Evolutionary conservation across 2,888 invertebrate species (phyloP), one percentile per base, ranked within the genome.

Genomic region (Drosophila rellima): DNA sequence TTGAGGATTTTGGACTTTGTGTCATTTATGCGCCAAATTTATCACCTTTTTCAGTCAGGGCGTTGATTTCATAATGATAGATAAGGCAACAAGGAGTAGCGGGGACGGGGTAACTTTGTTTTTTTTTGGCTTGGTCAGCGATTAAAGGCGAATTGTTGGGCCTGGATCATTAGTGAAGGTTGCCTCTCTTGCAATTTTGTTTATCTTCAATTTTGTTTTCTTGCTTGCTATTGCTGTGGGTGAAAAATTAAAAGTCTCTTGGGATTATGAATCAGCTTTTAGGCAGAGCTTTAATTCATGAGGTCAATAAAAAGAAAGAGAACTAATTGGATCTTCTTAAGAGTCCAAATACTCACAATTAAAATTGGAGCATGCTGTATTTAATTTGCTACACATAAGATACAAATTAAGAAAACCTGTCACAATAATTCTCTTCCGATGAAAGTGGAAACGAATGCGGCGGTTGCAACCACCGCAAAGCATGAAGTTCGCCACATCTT

Each of bases 11-110:
- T 73, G 70, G 70, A 70, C 78, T 76, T 76, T 82, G 75, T 76
- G 80, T 75, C 80, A 76, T 82, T 83, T 78, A 75, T 72, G 80
- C 64, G 70, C 52, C 70, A 76, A 78, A 83, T 83, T 74, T 83
- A 84, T 80, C 79, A 82, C 78, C 70, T 72, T 74, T 74, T 73
- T 57, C 47, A 37, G 23, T 40, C 61, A 47, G 56, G 62, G 67
- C 68, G 73, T 78, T 79, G 78, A 80, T 81, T 82, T 70, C 62
- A 69, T 75, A 72, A 72, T 47, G 69, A 44, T 45, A 20, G 40
- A 42, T 13, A 6, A 13, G 18, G 15, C 7, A 7, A 6, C 7
- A 15, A 3, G 3, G 7, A 7, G 2, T 8, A 8, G 39, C 17
- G 39, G 33, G 15, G 11, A 13, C 17, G 37, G 42, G 48, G 54